phyloP scores from a whole-genome alignment of 2,797 vertebrate species.

The Tragelaphus eurycerus region DNA sequence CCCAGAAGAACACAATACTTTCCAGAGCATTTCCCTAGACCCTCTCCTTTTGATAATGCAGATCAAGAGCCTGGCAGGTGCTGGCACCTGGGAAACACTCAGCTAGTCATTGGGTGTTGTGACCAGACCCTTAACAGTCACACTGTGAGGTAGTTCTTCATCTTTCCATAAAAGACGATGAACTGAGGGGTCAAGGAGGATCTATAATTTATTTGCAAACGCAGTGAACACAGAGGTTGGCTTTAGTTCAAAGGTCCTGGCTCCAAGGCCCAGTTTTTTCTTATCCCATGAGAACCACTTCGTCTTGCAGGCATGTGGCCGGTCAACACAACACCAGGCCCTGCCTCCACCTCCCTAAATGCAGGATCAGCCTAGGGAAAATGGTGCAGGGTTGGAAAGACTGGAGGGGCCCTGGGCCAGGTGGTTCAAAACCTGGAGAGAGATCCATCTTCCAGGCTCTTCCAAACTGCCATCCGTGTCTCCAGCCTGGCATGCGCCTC shows the following conservation, averaged over 20 bases:
- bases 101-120: background rate
- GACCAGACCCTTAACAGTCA: background rate
- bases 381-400: background rate
- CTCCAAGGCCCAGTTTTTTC: background rate
- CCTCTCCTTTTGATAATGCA: background rate
- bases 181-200: background rate
- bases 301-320: background rate
- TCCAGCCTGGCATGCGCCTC: background rate
- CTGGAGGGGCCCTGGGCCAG: background rate
- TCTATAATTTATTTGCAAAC: background rate
- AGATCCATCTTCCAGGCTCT: background rate
- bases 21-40: background rate
- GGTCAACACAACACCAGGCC: background rate
- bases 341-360: background rate
- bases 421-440: background rate
- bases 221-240: background rate
- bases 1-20: background rate
- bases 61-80: background rate
- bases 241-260: background rate
- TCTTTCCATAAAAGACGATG: background rate
- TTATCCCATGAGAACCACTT: background rate
- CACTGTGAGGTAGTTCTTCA: background rate
- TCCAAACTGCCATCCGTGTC: background rate
- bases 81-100: background rate
- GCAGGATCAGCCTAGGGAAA: background rate